phyloP scores from a whole-genome alignment of 2,113 vertebrate genomes.

The Numenius arquata region DNA sequence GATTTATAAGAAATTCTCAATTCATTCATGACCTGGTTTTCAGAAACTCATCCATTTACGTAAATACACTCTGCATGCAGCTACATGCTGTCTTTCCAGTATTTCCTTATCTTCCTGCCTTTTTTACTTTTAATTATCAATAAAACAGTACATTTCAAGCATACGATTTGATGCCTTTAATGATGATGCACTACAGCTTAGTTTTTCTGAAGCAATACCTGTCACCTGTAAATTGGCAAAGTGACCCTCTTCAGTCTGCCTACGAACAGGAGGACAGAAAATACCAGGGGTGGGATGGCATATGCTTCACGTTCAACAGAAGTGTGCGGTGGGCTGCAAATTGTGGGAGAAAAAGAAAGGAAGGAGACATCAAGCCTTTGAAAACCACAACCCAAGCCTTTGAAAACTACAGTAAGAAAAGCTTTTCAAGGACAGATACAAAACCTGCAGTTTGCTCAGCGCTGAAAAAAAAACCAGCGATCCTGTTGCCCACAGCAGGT shows the following conservation, averaged over 20 bases:
- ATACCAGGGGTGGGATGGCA: background rate
- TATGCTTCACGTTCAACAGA: background rate
- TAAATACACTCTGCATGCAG: background rate
- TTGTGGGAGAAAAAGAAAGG: background rate
- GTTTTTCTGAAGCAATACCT: background rate
- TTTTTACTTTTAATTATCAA: background rate
- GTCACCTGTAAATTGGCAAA: background rate
- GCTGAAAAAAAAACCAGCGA: background rate
- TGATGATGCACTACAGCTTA: background rate
- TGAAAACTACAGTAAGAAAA: background rate
- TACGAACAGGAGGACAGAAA: background rate
- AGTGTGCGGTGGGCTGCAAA: background rate
- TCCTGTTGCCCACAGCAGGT: background rate
- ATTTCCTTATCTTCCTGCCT: background rate
- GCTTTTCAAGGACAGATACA: background rate
- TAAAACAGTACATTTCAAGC: background rate
- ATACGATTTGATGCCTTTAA: background rate
- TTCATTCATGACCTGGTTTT: conserved; percentile 15
- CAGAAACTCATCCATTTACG: background rate
- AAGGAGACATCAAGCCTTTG: background rate
- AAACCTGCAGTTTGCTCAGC: background rate
- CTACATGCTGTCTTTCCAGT: background rate
- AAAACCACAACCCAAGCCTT: background rate
- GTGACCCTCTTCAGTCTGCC: background rate
- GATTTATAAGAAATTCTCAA: background rate